Percentiles rank a stretch among this genome's conserved stretches.
Conservation (phyloP, 1,140 invertebrate genomes). For the Panulirus ornatus region DNA sequence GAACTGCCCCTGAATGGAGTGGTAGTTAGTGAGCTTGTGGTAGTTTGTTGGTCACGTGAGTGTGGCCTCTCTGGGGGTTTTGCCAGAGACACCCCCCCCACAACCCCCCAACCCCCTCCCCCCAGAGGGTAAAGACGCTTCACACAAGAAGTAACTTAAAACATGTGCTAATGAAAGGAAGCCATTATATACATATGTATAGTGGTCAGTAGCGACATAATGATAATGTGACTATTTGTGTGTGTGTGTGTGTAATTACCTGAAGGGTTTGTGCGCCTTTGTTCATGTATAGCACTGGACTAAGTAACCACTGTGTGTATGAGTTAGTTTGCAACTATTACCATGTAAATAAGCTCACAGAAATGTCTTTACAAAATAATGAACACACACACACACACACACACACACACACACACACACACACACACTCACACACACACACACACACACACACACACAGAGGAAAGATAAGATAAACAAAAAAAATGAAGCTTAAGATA, state of each 20-base stretch:
- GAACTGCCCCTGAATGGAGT: not conserved
- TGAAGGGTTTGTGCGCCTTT: not conserved
- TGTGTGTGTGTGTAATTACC: too few relatives aligned
- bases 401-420: not conserved
- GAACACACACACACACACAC: not conserved
- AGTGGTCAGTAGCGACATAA: not conserved
- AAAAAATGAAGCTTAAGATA: too few relatives aligned
- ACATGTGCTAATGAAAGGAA: not conserved
- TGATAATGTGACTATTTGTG: not conserved
- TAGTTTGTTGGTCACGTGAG: slow-evolving; percentile 5
- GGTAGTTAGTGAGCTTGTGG: slow-evolving; percentile 18
- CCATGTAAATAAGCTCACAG: slow-evolving; percentile 5
- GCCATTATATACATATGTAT: not conserved
- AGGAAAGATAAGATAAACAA: too few relatives aligned
- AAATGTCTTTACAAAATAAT: not conserved
- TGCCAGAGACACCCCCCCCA: too few relatives aligned
- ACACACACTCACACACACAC: not conserved
- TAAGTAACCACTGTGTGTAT: not conserved
- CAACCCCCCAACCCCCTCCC: too few relatives aligned
- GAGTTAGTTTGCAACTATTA: slow-evolving; percentile 3
- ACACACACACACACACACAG: too few relatives aligned
- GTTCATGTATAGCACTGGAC: slow-evolving; percentile 15
- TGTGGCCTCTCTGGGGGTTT: not conserved
- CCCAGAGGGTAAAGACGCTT: too few relatives aligned
- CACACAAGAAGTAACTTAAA: too few relatives aligned